Base-by-base conservation (phyloP, 2,888 invertebrate genomes). In the Caenorhabditis japonica region DNA sequence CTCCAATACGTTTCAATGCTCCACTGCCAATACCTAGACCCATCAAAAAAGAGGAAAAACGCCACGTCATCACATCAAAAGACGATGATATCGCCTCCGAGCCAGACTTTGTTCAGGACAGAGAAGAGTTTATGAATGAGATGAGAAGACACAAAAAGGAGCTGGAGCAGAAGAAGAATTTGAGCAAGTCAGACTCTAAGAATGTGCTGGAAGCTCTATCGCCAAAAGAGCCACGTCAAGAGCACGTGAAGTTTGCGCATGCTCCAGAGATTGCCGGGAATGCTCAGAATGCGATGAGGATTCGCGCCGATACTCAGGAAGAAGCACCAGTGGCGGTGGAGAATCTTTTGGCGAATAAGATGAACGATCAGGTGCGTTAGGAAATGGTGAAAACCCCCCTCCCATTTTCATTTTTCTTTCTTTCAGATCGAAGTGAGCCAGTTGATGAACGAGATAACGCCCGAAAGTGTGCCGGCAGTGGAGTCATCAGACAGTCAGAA, bases 21-120 rank as follows among this genome's bases (percentile, higher is more conserved):
- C 46, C 58, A 15, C 27, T n/a, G 4, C 64, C 59, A 4, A 53
- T 58, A 15, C 30, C 34, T 0, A 58, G 41, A 44, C 46, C 58
- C n/a, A 17, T 30, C 15, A 71, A 71, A 19, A 64, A 64, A 33
- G 62, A 55, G 21, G 59, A 59, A 19, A 59, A 38, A 8, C 53
- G 72, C 1, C 64, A 64, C 44, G 66, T 72, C 7, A 64, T 72
- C 17, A 66, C 72, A 34, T 60, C 68, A 2, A 76, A 80, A 53
- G 74, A 76, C 27, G 77, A 77, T 30, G 80, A 77, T 15, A 70
- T 77, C 13, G 72, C 76, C 5, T 76, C 76, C 19, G 80, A 77
- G 36, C 80, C 80, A 10, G 77, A 80, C 53, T 51, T 77, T 59
- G 72, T 80, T n/a, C 77, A 77, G 36, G 77, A 73, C 44, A 33